A percentile compares a stretch with the other conserved stretches of the same genome.
These are phyloP conservation scores for Papio anubis DNA, from an alignment of 2,113 vertebrate genomes.

Conservation along the genomic window DNA sequence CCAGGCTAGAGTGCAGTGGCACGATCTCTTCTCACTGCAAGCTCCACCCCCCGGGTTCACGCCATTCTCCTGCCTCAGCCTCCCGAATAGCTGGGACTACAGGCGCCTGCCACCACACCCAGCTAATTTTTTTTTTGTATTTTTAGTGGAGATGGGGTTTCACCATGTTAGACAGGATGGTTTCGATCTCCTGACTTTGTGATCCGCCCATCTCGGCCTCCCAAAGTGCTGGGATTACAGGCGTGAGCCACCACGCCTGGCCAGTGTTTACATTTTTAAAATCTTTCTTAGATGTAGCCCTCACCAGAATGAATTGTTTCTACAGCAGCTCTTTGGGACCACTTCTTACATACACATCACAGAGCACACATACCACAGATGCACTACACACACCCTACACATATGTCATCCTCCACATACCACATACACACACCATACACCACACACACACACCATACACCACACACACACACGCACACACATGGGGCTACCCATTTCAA, in stretches of 20 bases:
- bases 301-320: neutral
- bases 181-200: no score
- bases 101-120: fast-evolving
- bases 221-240: no score
- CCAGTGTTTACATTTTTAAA: neutral
- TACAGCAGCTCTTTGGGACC: neutral
- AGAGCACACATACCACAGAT: neutral
- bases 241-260: no score
- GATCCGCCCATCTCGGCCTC: no score
- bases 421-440: neutral
- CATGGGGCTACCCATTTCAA: fast-evolving
- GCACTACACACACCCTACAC: neutral
- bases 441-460: neutral
- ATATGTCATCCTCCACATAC: neutral
- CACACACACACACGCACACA: neutral
- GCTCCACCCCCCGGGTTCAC: fast-evolving
- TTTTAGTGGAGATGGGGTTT: no score
- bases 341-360: neutral
- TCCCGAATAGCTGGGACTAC: no score
- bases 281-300: neutral
- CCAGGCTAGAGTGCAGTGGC: no score
- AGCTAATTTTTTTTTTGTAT: no score
- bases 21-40: no score
- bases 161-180: no score
- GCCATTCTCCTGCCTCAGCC: no score